Evolutionary conservation across 2,797 vertebrate genomes (phyloP), one percentile per base, ranked within the genome.

Genomic region (Gallinago solitaria): DNA sequence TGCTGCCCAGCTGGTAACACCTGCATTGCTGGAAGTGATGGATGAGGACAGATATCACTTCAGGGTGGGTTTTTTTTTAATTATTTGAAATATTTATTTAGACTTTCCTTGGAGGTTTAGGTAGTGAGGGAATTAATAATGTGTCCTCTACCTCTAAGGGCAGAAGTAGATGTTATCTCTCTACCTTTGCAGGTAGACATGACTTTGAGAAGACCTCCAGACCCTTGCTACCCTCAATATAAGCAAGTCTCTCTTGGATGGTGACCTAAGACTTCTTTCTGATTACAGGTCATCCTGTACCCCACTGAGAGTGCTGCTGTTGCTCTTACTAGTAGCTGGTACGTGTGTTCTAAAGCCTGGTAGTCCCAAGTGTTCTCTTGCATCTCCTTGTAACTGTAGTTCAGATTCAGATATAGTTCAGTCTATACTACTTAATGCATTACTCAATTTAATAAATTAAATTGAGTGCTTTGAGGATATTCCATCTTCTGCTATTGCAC

Each of bases 291-390:
- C n/a, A 16, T n/a, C 35, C n/a, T 71, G 6, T 47, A 33, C 15
- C 18, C 9, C 17, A 5, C 25, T 10, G 25, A 60, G 18, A 9
- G 12, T 67, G 9, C 68, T 53, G 47, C 17, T 53, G 28, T 47
- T 73, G 39, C 30, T 37, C 18, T 33, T 32, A 21, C 16, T 59
- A 25, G 39, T 30, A 79, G 51, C 10, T 53, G 12, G 3, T 16
- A 47, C 0, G 0, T 5, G 12, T 59, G 51, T 8, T 47, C 14
- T 60, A 33, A 12, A 25, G 45, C 17, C 15, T 1, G 10, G 16
- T 48, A 69, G 14, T 27, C 64, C 18, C 48, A 24, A 41, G 21
- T 27, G 8, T 27, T 63, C 19, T 28, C 11, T 63, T 50, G 35
- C 25, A 37, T 35, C 21, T 8, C 15, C 7, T 70, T 63, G 27